Base-by-base conservation (phyloP, 2,113 vertebrate species). In the Blennius ocellaris region DNA sequence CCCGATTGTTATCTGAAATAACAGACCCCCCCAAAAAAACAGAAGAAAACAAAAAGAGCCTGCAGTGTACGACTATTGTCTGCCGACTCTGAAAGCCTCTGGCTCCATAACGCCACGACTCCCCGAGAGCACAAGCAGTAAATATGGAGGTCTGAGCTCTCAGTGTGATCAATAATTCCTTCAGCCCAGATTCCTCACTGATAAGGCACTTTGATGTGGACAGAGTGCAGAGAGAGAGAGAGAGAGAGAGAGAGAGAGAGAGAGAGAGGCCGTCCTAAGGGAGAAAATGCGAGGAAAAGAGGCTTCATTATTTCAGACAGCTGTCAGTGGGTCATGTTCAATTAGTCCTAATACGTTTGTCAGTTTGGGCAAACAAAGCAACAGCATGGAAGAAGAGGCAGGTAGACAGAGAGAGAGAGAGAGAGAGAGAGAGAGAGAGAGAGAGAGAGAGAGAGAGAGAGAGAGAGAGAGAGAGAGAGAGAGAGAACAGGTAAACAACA, bases 281-380 rank as follows among this genome's bases (percentile, higher is more conserved):
- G 83, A 75, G 80, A 81, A 76, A 79, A 86, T 79, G 74, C 40
- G 60, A 78, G 73, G 72, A 69, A 82, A 86, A 87, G 82, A 83
- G 87, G 83, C 71, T 82, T 90, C 81, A 90, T 90, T 92, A 90
- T 85, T 85, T 83, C 76, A 83, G 84, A 75, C 83, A 66, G 77
- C 84, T 84, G 83, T 86, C 82, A 74, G 77, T 6, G 54, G 69
- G 73, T 76, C 82, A 44, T 48, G 43, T 81, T 87, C 85, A 86
- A 80, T 89, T 83, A 89, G 75, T 73, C 55, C 17, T 73, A 78
- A 88, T 82, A 78, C 37, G 66, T 74, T 65, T 78, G 80, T 83
- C 82, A 60, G 80, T 53, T 69, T 73, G 14, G 4, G 73, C 30
- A 86, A 83, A 84, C 81, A 86, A 78, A 84, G 75, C 69, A 83